A percentile compares a stretch with the other conserved stretches of the same genome.
Evolutionary conservation across 2,888 invertebrate species (phyloP).

Genomic region (Tiliacea citrago): DNA sequence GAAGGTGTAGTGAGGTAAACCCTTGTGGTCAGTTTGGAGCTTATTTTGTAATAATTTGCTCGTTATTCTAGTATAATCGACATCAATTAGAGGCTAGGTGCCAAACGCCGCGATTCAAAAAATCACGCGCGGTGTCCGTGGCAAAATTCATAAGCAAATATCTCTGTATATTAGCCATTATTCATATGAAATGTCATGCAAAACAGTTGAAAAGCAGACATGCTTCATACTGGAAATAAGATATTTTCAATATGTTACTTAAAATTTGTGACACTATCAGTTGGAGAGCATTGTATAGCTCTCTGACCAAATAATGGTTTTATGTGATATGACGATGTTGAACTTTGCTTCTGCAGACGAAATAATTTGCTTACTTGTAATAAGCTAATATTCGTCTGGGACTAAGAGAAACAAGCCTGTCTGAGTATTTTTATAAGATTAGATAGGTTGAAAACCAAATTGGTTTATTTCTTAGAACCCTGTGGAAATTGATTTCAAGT

Average conservation of each 20-base stretch:
- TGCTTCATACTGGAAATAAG: constrained; percentile 13
- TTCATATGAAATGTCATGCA: not conserved
- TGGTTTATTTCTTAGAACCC: constrained; percentile 24
- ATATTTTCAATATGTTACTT: constrained; percentile 14
- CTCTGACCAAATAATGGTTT: constrained; percentile 21
- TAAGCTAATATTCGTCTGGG: constrained; percentile 19
- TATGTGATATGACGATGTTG: constrained; percentile 33
- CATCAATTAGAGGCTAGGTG: constrained; percentile 25
- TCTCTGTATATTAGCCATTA: constrained; percentile 14
- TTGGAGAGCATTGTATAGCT: constrained; percentile 14
- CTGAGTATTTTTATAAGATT: constrained; percentile 37
- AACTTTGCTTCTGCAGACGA: constrained; percentile 7
- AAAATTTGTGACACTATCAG: constrained; percentile 7
- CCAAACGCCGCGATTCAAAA: not conserved
- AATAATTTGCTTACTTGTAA: constrained; percentile 3
- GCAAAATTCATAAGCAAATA: constrained; percentile 22
- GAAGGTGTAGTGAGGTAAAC: constrained; percentile 14
- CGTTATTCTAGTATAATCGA: constrained; percentile 7
- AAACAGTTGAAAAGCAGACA: not conserved
- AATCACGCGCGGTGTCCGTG: not conserved
- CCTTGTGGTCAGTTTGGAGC: not conserved
- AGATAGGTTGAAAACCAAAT: constrained; percentile 33
- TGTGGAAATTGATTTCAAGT: constrained; percentile 16
- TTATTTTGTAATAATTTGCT: constrained; percentile 2
- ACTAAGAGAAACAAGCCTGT: constrained; percentile 21